Base-by-base conservation (phyloP, 2,888 invertebrate genomes). In the Meloe dianella region DNA sequence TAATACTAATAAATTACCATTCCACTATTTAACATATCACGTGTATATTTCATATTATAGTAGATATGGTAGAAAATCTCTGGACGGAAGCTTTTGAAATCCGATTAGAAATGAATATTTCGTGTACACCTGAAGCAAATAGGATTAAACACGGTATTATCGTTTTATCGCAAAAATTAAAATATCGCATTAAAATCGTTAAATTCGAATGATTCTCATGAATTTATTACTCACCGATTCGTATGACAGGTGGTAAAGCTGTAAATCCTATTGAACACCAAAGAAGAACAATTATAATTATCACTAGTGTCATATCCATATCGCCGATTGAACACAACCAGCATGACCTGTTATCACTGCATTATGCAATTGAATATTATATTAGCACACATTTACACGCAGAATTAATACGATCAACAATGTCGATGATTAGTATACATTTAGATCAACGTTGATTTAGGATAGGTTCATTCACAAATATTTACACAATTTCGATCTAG, bases 221-320 rank as follows among this genome's bases (percentile, higher is more conserved):
- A 22, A 22, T 54, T 24, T 22, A 63, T 27, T 56, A 79, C 86
- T 85, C 79, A 89, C 90, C 90, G 74, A 90, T 88, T 78, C 89
- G 87, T 82, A 90, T 87, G 75, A 90, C 89, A 57, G 90, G 89
- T 68, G 89, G 87, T 64, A 89, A 77, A 0, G 88, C 87, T 65
- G 85, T 84, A 54, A 84, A 75, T 66, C 73, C 78, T 22, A 77
- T 61, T 22, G 75, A 71, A 73, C 74, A 75, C 73, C 77, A 78
- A 67, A 74, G 71, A 35, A 77, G 71, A 68, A 74, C 69, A 70
- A 75, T 24, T 12, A 38, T 9, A 38, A 64, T 57, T 59, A 64
- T 66, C 63, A 66, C 62, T 20, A 63, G 60, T 61, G 62, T 69
- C 78, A 78, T 79, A 74, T 72, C 74, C 66, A 68, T 67, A 67